Evolutionary conservation across 2,888 invertebrate species (phyloP).

Genomic region (Acronicta leporina): DNA sequence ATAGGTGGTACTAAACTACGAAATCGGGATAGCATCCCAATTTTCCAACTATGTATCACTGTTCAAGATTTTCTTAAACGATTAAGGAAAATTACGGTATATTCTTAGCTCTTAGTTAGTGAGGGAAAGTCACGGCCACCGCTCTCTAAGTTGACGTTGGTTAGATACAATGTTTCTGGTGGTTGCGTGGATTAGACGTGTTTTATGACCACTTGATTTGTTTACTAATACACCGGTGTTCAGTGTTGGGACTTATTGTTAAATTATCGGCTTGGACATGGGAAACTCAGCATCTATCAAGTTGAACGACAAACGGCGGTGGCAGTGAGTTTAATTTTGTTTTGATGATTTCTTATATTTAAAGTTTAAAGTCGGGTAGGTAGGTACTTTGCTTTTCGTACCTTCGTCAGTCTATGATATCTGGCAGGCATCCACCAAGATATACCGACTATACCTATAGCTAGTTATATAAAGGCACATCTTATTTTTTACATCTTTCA

Average conservation of each 20-base stretch:
- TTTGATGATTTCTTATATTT: slow-evolving; percentile 1
- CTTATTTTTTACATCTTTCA: no score
- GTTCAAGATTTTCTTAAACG: slow-evolving; percentile 39
- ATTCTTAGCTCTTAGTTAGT: slow-evolving; percentile 48
- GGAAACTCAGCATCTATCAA: slow-evolving; percentile 85
- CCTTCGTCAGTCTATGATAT: no score
- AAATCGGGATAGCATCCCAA: slow-evolving; percentile 27
- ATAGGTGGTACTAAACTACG: slow-evolving; percentile 21
- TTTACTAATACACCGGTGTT: slow-evolving; percentile 51
- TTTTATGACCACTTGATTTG: slow-evolving; percentile 44
- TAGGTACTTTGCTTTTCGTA: no score
- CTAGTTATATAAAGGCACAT: no score
- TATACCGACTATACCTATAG: no score
- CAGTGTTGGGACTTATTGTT: slow-evolving; percentile 43
- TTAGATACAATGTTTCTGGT: slow-evolving; percentile 63
- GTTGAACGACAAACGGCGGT: slow-evolving; percentile 80
- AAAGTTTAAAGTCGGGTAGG: no score
- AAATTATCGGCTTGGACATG: slow-evolving; percentile 62
- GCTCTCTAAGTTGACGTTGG: slow-evolving; percentile 53
- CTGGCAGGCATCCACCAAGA: no score
- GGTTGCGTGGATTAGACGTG: slow-evolving; percentile 71
- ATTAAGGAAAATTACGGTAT: slow-evolving; percentile 65
- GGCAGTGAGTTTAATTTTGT: slow-evolving; percentile 77
- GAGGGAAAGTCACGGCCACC: slow-evolving; percentile 84
- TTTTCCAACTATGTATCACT: slow-evolving; percentile 20